Conservation (phyloP, 2,797 vertebrate species). For the Australoheros facetus region DNA sequence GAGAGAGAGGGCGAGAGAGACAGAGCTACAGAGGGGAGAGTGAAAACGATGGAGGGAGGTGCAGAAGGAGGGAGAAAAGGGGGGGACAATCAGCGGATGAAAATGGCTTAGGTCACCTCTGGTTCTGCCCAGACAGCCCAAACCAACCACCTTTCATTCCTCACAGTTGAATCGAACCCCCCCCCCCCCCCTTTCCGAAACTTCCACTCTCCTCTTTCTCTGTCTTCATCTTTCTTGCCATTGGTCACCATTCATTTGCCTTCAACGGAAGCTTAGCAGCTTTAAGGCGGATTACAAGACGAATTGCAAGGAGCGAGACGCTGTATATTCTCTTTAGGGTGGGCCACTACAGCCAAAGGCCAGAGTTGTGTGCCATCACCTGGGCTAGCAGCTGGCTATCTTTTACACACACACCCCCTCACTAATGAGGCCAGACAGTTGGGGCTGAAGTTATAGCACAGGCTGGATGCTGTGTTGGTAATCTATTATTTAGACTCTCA, state of each 20-base stretch:
- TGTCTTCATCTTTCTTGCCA: constrained; percentile 40
- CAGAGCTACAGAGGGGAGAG: constrained; percentile 46
- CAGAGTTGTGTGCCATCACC: constrained; percentile 68
- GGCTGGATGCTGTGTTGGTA: constrained; percentile 72
- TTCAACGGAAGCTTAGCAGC: constrained; percentile 69
- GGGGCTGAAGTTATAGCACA: constrained; percentile 63
- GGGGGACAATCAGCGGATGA: constrained; percentile 64
- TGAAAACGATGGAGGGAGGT: constrained; percentile 59
- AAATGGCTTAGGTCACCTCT: constrained; percentile 78
- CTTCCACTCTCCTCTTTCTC: constrained; percentile 22
- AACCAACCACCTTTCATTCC: constrained; percentile 49
- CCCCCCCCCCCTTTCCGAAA: constrained; percentile 3
- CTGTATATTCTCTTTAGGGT: constrained; percentile 72
- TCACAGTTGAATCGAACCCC: constrained; percentile 38
- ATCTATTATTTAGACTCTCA: constrained; percentile 79
- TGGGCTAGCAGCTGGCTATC: constrained; percentile 76
- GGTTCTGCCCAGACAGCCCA: constrained; percentile 62
- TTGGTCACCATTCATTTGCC: constrained; percentile 65
- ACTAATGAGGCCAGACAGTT: constrained; percentile 75
- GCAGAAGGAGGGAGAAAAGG: constrained; percentile 46
- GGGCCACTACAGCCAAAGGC: constrained; percentile 64
- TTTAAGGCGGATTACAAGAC: constrained; percentile 76
- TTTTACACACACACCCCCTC: constrained; percentile 61
- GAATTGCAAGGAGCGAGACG: constrained; percentile 57
- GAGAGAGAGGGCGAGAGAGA: constrained; percentile 64